Base-by-base conservation (phyloP, 2,113 vertebrate species). In the Oncorhynchus kisutch region DNA sequence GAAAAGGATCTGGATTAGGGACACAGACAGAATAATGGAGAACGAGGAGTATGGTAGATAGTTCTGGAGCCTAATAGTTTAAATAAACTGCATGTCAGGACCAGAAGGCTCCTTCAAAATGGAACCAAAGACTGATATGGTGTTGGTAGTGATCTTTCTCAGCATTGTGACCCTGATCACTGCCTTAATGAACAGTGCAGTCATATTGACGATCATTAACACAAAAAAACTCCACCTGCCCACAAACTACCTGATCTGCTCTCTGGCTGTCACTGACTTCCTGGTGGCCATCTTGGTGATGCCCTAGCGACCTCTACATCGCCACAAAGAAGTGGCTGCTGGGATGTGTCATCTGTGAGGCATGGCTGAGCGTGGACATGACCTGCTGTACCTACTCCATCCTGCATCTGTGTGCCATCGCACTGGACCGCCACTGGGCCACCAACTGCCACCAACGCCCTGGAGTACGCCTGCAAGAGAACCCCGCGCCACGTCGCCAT, bases 211-310 rank as follows among this genome's bases (percentile, higher is more conserved):
- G 12, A 95, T 95, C 67, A 92, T 92, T 77, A 93, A 92, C 25
- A 95, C 94, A 76, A 95, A 94, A 87, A 95, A 95, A 85, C 91
- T 95, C 66, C 95, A 94, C 75, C 94, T 95, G 79, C 94, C 95
- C 0, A 94, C 95, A 77, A 95, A 95, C 88, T 95, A 95, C 79
- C 86, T 95, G 76, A 94, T 95, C 78, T 95, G 94, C 66, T 95
- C 94, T 6, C 89, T 95, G 76, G 94, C 94, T 2, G 90, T 94
- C 82, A 95, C 94, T 1, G 94, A 95, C 83, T 91, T 95, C 70
- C 91, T 95, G 31, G 94, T 95, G 20, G 93, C 95, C 1, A 85
- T 94, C 73, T 83, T 95, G 0, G 94, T 95, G 80, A 95, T 95
- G 95, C 95, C 95, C 68, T 82, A 95, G 94, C 83, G 93, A 95